Percentiles rank a stretch among this genome's conserved stretches.
Evolutionary conservation across 2,113 vertebrate genomes (phyloP).

Genomic region (Oncorhynchus nerka): DNA sequence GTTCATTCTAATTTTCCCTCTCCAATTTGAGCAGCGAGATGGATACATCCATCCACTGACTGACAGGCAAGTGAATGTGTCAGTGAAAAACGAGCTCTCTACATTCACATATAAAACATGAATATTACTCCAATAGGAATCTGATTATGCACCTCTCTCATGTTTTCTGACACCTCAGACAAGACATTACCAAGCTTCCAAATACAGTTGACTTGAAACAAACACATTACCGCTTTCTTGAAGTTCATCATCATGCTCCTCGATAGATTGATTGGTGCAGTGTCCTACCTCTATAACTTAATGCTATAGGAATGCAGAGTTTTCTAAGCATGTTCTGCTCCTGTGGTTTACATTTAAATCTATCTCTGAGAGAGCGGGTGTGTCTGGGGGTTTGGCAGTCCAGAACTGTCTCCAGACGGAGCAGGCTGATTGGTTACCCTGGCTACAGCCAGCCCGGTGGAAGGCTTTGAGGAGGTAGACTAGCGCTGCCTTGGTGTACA

Average conservation of each 20-base stretch:
- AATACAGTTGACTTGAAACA: constrained; percentile 31
- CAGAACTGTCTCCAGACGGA: constrained; percentile 54
- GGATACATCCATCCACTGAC: constrained; percentile 5
- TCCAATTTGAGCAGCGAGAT: constrained; percentile 14
- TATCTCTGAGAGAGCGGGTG: constrained; percentile 36
- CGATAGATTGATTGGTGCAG: constrained; percentile 30
- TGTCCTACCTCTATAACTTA: constrained; percentile 17
- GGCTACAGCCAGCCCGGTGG: constrained; percentile 47
- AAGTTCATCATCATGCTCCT: constrained; percentile 17
- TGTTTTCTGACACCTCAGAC: constrained; percentile 47
- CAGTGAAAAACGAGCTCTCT: constrained; percentile 53
- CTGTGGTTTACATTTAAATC: constrained; percentile 28
- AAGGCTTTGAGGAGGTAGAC: constrained; percentile 63
- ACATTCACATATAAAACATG: constrained; percentile 46
- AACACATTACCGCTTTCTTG: constrained; percentile 18
- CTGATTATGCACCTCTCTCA: constrained; percentile 53
- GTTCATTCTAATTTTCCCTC: constrained; percentile 28
- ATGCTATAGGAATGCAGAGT: constrained; percentile 27
- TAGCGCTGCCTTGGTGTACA: constrained; percentile 50
- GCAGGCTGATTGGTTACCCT: constrained; percentile 54
- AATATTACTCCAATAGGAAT: constrained; percentile 34
- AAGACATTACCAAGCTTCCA: constrained; percentile 40
- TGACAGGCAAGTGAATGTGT: constrained; percentile 46
- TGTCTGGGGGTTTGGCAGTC: not conserved
- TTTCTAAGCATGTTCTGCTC: constrained; percentile 21